Evolutionary conservation across 2,888 invertebrate species (phyloP).

Genomic region (Drosophila aldrichi): DNA sequence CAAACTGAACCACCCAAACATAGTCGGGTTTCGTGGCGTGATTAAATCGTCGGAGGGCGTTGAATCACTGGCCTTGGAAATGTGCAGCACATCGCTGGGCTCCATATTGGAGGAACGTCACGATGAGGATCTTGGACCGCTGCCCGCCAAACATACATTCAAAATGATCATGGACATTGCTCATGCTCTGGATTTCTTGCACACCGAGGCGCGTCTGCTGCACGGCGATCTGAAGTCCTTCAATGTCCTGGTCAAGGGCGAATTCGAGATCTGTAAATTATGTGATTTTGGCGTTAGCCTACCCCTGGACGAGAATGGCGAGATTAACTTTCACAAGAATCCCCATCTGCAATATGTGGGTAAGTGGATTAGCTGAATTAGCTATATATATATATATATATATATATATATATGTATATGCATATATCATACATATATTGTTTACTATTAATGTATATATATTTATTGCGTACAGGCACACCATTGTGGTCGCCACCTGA

Average conservation of each 20-base stretch:
- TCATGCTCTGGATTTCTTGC: constrained; percentile 91
- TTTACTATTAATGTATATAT: not conserved
- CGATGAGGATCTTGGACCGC: constrained; percentile 87
- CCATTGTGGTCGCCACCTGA: constrained; percentile 93
- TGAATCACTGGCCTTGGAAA: constrained; percentile 92
- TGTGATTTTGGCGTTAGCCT: constrained; percentile 95
- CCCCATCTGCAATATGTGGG: constrained; percentile 88
- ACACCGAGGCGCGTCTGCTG: constrained; percentile 89
- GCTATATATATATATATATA: not conserved
- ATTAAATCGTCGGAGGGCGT: constrained; percentile 81
- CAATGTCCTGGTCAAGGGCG: constrained; percentile 91
- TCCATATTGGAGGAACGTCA: constrained; percentile 90
- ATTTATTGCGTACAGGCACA: constrained; percentile 87
- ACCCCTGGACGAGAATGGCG: constrained; percentile 88
- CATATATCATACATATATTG: too few relatives aligned
- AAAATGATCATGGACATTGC: constrained; percentile 89
- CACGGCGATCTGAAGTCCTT: constrained; percentile 95
- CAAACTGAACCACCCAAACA: constrained; percentile 91
- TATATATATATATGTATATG: not conserved
- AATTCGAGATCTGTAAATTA: constrained; percentile 91
- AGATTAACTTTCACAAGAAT: constrained; percentile 87
- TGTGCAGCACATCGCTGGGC: constrained; percentile 90
- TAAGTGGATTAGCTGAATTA: constrained; percentile 64
- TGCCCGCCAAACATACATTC: constrained; percentile 88
- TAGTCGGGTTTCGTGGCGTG: constrained; percentile 90